These are phyloP conservation scores for Phaonia tiefii DNA, from an alignment of 2,888 invertebrate genomes.

Conservation along the genomic window DNA sequence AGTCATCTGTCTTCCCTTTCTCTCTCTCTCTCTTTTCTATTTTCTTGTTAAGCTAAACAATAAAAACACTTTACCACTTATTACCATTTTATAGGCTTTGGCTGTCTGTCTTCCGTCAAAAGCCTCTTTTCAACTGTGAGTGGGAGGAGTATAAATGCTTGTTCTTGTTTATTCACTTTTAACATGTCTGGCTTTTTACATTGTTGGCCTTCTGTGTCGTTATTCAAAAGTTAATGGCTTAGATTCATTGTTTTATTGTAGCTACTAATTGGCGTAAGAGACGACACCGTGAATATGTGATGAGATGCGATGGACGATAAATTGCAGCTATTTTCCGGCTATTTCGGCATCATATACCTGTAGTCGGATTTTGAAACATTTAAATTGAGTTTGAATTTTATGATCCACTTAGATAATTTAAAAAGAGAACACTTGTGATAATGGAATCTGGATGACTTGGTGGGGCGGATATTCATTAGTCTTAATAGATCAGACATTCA, in stretches of 20 bases:
- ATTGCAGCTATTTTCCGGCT: not conserved
- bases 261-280: conserved; percentile 52
- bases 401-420: not conserved
- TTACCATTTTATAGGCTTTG: not conserved
- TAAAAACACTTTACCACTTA: conserved; percentile 11
- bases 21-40: not conserved
- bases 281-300: conserved; percentile 53
- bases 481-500: too few relatives aligned
- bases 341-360: too few relatives aligned
- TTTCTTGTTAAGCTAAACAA: not conserved
- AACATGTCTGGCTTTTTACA: too few relatives aligned
- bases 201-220: too few relatives aligned
- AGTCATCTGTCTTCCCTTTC: too few relatives aligned
- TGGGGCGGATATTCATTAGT: too few relatives aligned
- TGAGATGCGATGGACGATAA: too few relatives aligned
- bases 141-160: not conserved
- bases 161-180: too few relatives aligned
- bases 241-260: conserved; percentile 57
- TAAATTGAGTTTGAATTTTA: conserved; percentile 25
- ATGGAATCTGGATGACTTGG: too few relatives aligned
- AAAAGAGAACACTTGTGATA: too few relatives aligned
- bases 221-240: conserved; percentile 51
- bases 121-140: not conserved
- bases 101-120: not conserved
- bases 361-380: not conserved